Base-by-base conservation (phyloP, 2,888 invertebrate genomes). In the Anorthoa munda region DNA sequence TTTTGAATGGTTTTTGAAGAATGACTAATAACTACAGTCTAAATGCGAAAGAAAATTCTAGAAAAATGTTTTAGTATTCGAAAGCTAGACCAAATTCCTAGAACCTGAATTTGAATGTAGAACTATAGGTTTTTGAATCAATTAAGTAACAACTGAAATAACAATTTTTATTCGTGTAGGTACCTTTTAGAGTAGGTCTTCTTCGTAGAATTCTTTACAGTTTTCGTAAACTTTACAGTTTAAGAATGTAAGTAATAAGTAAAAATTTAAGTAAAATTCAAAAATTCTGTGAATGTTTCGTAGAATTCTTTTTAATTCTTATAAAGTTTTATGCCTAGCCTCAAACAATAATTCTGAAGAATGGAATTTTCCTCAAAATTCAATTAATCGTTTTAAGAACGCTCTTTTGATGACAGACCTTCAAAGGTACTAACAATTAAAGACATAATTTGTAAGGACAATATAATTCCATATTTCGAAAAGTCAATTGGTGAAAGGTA, bases 381-480 rank as follows among this genome's bases (percentile, higher is more conserved):
- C 53, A 56, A 56, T 31, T 23, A 68, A 56, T n/a, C 31, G 45
- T n/a, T 51, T 75, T 21, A 53, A 31, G 17, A 39, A 13, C 18
- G 26, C 9, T 39, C 58, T 71, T 80, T 83, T 77, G 64, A 72
- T 60, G 55, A n/a, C 17, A 53, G 18, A 31, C 66, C 58, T 65
- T 66, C 51, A 69, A 69, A 79, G 66, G 31, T 31, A 45, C 23
- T 9, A 53, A 73, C 51, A 68, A 72, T 50, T 26, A 53, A 59
- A 26, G 56, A 60, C 26, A 56, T 23, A 55, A 78, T 78, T 72
- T 70, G 48, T 48, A 76, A 63, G 48, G n/a, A 23, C 48, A n/a
- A 46, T 58, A 67, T 72, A 39, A 66, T 72, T 67, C 9, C 15
- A 39, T 23, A 21, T 11, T 46, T 50, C 18, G 12, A 64, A 56